Conservation (phyloP, 2,888 invertebrate genomes). For the Meiosimyza decipiens region DNA sequence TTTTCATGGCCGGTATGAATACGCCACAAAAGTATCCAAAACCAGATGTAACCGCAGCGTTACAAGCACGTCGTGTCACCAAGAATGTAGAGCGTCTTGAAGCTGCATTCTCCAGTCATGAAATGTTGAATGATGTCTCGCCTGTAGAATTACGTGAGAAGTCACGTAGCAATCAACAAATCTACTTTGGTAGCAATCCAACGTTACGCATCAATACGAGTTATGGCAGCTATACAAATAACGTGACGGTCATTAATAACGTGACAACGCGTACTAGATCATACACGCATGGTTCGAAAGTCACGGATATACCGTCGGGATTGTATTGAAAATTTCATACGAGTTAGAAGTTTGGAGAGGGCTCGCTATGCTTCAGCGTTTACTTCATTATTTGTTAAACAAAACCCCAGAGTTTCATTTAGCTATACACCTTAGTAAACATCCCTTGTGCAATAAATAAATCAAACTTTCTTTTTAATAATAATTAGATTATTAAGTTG, state of each 20-base stretch:
- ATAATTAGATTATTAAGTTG: slow-evolving; percentile 28
- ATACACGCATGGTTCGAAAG: slow-evolving; percentile 70
- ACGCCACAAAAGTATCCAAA: slow-evolving; percentile 67
- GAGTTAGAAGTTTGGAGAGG: background rate
- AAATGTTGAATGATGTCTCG: slow-evolving; percentile 70
- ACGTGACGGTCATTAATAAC: slow-evolving; percentile 33
- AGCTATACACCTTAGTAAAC: slow-evolving; percentile 8
- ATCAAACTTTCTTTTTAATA: slow-evolving; percentile 19
- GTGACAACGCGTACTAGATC: slow-evolving; percentile 63
- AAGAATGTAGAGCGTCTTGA: slow-evolving; percentile 85
- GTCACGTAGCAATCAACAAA: slow-evolving; percentile 62
- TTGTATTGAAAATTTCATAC: slow-evolving; percentile 69
- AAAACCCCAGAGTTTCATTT: background rate
- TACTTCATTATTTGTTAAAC: too few relatives aligned
- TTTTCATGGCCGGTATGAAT: slow-evolving; percentile 70
- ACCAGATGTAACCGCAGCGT: slow-evolving; percentile 68
- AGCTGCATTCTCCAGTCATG: slow-evolving; percentile 60
- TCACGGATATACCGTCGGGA: slow-evolving; percentile 80
- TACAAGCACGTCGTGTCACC: slow-evolving; percentile 74
- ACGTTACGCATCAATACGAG: slow-evolving; percentile 56
- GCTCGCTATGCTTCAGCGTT: background rate
- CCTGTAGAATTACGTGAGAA: slow-evolving; percentile 63
- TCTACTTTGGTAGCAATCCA: slow-evolving; percentile 64
- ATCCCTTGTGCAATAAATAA: slow-evolving; percentile 18
- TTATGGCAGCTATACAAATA: slow-evolving; percentile 35